These are phyloP conservation scores for Papilio glaucus DNA, from an alignment of 1,140 invertebrate genomes.

Conservation along the genomic window DNA sequence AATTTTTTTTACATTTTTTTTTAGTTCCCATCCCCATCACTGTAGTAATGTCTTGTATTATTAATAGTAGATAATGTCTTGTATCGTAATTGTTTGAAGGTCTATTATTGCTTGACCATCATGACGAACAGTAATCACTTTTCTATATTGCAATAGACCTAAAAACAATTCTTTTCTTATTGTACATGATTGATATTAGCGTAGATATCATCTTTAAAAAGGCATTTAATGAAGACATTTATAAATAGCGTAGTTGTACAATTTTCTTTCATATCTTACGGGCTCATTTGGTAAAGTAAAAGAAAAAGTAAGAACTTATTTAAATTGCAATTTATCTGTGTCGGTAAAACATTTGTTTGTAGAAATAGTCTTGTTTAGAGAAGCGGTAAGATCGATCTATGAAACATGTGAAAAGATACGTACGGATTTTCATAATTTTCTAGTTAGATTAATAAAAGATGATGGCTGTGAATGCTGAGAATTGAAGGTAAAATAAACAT, in stretches of 20 bases:
- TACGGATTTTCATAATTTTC: too few relatives aligned
- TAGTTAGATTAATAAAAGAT: too few relatives aligned
- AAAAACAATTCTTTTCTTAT: not conserved
- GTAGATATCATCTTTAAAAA: slow-evolving; percentile 8
- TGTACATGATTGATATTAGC: not conserved
- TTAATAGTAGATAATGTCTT: slow-evolving; percentile 39
- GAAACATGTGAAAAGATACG: too few relatives aligned
- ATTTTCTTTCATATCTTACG: not conserved
- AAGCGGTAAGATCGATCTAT: too few relatives aligned
- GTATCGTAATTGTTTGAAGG: slow-evolving; percentile 6
- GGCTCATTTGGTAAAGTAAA: not conserved
- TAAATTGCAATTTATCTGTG: too few relatives aligned
- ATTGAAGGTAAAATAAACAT: too few relatives aligned
- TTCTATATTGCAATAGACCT: too few relatives aligned
- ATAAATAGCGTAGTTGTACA: not conserved
- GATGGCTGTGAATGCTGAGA: too few relatives aligned
- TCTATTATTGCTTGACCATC: slow-evolving; percentile 8
- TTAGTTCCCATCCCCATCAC: slow-evolving; percentile 52
- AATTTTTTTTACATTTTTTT: slow-evolving; percentile 51
- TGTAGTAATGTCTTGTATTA: slow-evolving; percentile 50
- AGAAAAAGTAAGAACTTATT: too few relatives aligned
- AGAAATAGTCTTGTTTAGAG: too few relatives aligned
- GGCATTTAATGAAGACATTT: not conserved
- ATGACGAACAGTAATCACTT: not conserved
- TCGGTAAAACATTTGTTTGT: too few relatives aligned